phyloP scores from a whole-genome alignment of 2,888 invertebrate species.

The Pachymerium ferrugineum region DNA sequence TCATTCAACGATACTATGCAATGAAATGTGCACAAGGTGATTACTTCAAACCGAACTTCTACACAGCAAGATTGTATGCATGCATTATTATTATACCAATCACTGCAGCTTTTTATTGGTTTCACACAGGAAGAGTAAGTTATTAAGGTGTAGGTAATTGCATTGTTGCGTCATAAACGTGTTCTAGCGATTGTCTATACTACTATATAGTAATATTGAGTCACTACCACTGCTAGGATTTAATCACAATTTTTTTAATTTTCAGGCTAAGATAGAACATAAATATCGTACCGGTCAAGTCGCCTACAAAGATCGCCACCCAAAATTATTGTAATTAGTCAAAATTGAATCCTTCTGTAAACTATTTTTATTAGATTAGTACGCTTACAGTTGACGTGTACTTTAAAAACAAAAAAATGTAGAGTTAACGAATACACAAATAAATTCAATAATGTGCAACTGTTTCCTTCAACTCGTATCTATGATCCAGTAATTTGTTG shows the following conservation, averaged over 20 bases:
- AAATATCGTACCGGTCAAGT: conserved; percentile 64
- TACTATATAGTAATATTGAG: too few relatives aligned
- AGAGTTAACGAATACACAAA: background rate
- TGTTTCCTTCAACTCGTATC: conserved; percentile 52
- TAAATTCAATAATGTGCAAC: too few relatives aligned
- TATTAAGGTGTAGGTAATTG: too few relatives aligned
- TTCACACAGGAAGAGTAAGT: background rate
- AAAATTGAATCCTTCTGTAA: too few relatives aligned
- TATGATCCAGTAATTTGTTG: conserved; percentile 59
- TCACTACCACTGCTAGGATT: too few relatives aligned
- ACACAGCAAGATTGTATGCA: conserved; percentile 54
- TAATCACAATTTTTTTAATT: conserved; percentile 36
- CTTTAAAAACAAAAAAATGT: too few relatives aligned
- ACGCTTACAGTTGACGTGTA: too few relatives aligned
- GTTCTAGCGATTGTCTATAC: too few relatives aligned
- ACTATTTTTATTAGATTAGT: background rate
- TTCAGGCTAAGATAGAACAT: conserved; percentile 53
- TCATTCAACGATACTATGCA: conserved; percentile 66
- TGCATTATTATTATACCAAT: conserved; percentile 57
- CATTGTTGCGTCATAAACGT: too few relatives aligned
- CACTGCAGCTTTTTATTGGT: background rate
- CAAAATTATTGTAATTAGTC: too few relatives aligned
- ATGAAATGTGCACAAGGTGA: conserved; percentile 62
- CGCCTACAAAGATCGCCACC: conserved; percentile 63
- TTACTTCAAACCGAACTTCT: conserved; percentile 58